A percentile compares a stretch with the other conserved stretches of the same genome.
Conservation (phyloP, 2,888 invertebrate species). For the Ormia ochracea region DNA sequence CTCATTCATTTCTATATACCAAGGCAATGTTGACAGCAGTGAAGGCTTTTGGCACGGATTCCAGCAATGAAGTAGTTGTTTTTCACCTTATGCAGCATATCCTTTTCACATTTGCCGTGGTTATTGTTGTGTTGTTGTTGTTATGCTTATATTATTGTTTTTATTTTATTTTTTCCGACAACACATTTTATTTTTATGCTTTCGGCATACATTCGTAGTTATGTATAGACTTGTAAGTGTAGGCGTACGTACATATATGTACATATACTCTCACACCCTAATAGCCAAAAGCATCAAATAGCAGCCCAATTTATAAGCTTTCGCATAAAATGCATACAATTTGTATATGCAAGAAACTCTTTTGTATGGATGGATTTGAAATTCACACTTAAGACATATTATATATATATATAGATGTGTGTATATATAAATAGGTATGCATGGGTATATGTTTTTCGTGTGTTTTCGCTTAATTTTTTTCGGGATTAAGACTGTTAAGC, state of each 20-base stretch:
- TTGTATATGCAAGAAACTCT: no score
- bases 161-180: background rate
- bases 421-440: no score
- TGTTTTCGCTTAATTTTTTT: no score
- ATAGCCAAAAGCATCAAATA: conserved; percentile 15
- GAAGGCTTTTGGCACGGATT: conserved; percentile 53
- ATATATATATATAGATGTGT: no score
- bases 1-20: conserved; percentile 2
- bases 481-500: no score
- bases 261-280: background rate
- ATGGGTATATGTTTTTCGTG: no score
- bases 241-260: background rate
- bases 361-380: no score
- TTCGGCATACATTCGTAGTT: background rate
- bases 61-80: conserved; percentile 39
- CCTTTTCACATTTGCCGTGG: background rate
- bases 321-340: no score
- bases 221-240: background rate
- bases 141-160: background rate
- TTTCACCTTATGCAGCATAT: background rate
- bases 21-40: conserved; percentile 35
- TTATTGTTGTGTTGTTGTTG: background rate
- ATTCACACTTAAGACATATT: no score
- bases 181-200: conserved; percentile 24
- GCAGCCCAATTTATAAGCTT: no score